phyloP scores from a whole-genome alignment of 2,797 vertebrate genomes.

The Spinibarbus caldwelli region DNA sequence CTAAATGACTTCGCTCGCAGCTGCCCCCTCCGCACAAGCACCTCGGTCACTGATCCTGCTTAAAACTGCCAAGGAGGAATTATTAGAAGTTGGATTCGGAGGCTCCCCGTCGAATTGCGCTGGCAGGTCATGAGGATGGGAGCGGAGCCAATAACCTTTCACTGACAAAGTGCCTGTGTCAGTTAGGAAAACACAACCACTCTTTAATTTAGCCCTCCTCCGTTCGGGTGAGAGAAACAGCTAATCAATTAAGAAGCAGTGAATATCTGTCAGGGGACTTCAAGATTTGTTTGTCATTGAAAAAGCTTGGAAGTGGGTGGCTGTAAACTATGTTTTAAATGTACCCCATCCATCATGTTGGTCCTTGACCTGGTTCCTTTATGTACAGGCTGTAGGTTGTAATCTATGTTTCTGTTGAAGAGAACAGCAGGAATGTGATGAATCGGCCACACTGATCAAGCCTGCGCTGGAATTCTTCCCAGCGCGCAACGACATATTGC shows the following conservation, averaged over 20 bases:
- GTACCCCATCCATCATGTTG: slow-evolving; percentile 43
- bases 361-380: slow-evolving; percentile 55
- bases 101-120: slow-evolving; percentile 35
- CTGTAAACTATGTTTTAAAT: slow-evolving; percentile 52
- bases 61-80: slow-evolving; percentile 46
- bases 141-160: slow-evolving; percentile 57
- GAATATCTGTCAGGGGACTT: slow-evolving; percentile 56
- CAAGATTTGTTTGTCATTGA: slow-evolving; percentile 59
- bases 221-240: slow-evolving; percentile 43
- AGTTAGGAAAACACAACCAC: slow-evolving; percentile 53
- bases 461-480: slow-evolving; percentile 30
- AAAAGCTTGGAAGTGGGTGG: slow-evolving; percentile 45
- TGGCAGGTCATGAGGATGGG: slow-evolving; percentile 42
- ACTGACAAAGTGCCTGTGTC: slow-evolving; percentile 54
- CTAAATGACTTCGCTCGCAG: slow-evolving; percentile 28
- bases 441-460: slow-evolving; percentile 43
- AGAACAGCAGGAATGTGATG: slow-evolving; percentile 38
- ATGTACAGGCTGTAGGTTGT: slow-evolving; percentile 30
- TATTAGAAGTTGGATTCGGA: slow-evolving; percentile 48
- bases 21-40: slow-evolving; percentile 51
- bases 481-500: neutral
- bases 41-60: slow-evolving; percentile 43
- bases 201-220: slow-evolving; percentile 59
- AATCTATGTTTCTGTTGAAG: slow-evolving; percentile 48
- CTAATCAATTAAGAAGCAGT: slow-evolving; percentile 57